Base-by-base conservation (phyloP, 53 echinoderm and acorn worm species). In the Echinometra lucunter region DNA sequence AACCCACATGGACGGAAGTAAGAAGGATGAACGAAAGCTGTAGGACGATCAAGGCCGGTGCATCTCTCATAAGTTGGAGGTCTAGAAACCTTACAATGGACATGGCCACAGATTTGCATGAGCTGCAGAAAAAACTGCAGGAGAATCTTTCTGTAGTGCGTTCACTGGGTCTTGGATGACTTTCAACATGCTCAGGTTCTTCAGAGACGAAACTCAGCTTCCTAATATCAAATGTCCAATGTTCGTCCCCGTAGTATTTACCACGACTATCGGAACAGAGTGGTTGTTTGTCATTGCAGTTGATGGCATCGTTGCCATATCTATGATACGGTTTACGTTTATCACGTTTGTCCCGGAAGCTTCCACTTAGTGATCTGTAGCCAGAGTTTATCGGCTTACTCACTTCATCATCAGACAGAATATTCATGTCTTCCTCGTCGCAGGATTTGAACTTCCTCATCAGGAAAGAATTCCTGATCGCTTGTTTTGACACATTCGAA, bases 1-100 rank as follows among this genome's bases (percentile, higher is more conserved):
- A 96, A 17, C 94, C 82, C 30, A 74, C 66, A 85, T 93, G 93
- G 49, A 93, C 93, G 78, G 93, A 58, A 34, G 93, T 80, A 25
- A 93, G 93, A 40, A 93, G 93, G 9, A 81, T 57, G 58, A 93
- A 93, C 49, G 93, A 93, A 34, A 93, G 78, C 93, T 80, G 78
- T 21, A 93, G 81, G 78, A 93, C 6, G 23, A 93, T 57, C 37
- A 93, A 34, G 37, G 93, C 81, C 21, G 93, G 93, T 53, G 45
- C 78, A 38, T 93, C 93, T 4, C 23, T 37, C 58, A 93, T 47
- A 12, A 93, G 93, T 19, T 58, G 16, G 25, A 93, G 57, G 58
- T 93, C 93, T 28, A 93, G 81, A 57, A 93, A 93, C 23, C 58
- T 81, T 17, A 93, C 57, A 18, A 93, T 6, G 37, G 56, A 37